These are phyloP conservation scores for Muntiacus muntjak DNA, from an alignment of 2,113 vertebrate species.

Conservation along the genomic window DNA sequence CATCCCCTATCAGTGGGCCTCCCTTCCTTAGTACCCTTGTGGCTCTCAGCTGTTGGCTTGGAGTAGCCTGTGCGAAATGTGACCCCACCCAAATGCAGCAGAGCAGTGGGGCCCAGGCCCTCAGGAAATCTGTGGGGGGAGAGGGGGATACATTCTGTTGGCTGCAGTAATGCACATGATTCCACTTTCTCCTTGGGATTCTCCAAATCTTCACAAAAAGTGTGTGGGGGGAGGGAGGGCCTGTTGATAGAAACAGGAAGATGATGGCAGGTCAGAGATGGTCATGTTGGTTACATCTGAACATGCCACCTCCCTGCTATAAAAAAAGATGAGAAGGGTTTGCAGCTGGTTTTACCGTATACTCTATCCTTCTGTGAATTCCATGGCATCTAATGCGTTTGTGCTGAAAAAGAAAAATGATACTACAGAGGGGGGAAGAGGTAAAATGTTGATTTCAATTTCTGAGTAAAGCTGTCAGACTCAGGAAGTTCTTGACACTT, in stretches of 20 bases:
- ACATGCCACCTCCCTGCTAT: not conserved
- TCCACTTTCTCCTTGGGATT: not conserved
- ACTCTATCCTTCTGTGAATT: not conserved
- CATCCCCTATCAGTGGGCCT: not conserved
- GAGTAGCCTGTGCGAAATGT: not conserved
- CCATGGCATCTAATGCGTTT: not conserved
- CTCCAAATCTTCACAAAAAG: not conserved
- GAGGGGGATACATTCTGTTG: not conserved
- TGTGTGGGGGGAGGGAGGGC: not conserved
- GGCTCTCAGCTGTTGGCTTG: not conserved
- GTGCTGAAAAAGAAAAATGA: not conserved
- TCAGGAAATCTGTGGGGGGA: not conserved
- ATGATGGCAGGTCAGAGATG: not conserved
- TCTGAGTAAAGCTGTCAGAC: slow-evolving; percentile 40
- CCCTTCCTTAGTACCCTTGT: not conserved
- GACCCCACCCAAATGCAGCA: not conserved
- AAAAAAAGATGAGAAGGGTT: not conserved
- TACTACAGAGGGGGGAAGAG: not conserved
- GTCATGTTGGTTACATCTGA: not conserved
- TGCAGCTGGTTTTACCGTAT: not conserved
- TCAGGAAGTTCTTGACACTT: slow-evolving; percentile 60
- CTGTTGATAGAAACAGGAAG: not conserved
- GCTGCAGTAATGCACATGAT: not conserved
- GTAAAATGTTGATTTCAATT: slow-evolving; percentile 47
- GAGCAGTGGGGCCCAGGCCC: not conserved